phyloP scores from a whole-genome alignment of 1,140 invertebrate species.

The Rhopalosiphum padi region DNA sequence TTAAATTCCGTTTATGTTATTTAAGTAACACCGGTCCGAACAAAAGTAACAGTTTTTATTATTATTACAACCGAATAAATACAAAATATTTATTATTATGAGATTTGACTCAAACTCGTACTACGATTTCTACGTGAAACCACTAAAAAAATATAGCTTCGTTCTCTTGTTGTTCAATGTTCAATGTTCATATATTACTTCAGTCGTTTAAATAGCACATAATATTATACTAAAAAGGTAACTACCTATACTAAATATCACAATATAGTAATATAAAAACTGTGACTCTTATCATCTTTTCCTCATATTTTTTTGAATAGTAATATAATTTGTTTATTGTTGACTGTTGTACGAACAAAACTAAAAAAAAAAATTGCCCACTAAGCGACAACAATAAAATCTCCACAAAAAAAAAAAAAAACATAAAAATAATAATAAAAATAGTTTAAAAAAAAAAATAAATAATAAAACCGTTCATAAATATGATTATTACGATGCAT shows the following conservation, averaged over 20 bases:
- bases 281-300: background rate
- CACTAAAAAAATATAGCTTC: background rate
- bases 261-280: background rate
- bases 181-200: background rate
- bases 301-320: background rate
- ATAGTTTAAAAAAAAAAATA: background rate
- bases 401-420: background rate
- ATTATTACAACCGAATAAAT: background rate
- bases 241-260: background rate
- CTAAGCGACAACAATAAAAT: background rate
- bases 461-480: slow-evolving; percentile 21
- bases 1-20: background rate
- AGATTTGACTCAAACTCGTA: background rate
- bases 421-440: slow-evolving; percentile 1
- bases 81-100: background rate
- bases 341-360: slow-evolving; percentile 8
- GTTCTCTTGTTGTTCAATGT: background rate
- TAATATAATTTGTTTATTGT: background rate
- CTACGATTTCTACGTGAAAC: background rate
- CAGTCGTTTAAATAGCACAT: background rate
- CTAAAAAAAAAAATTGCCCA: background rate
- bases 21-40: background rate
- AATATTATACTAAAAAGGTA: background rate
- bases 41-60: background rate
- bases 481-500: slow-evolving; percentile 1